These are phyloP conservation scores for Corvus hawaiiensis DNA, from an alignment of 2,113 vertebrate species.

Conservation along the genomic window DNA sequence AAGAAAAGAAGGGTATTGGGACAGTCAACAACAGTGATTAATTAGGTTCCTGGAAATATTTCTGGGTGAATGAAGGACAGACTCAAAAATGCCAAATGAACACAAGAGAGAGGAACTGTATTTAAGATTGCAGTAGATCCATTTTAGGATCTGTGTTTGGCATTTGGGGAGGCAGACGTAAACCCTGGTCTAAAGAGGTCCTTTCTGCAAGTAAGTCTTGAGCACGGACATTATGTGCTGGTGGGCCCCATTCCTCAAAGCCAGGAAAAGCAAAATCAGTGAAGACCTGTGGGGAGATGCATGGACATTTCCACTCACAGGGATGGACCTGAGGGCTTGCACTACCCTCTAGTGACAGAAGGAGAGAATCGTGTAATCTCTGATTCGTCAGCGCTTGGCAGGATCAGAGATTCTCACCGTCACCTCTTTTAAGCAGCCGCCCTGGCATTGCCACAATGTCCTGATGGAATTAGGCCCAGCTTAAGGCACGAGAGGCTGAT, in stretches of 20 bases:
- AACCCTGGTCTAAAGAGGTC: background rate
- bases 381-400: background rate
- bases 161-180: background rate
- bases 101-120: background rate
- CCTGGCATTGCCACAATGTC: background rate
- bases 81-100: background rate
- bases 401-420: background rate
- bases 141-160: background rate
- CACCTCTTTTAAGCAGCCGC: background rate
- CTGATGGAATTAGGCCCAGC: background rate
- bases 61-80: background rate
- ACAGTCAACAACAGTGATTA: background rate
- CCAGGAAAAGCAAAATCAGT: background rate
- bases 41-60: slow-evolving; percentile 2
- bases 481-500: background rate
- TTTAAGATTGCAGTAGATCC: background rate
- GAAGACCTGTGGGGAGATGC: background rate
- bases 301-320: background rate
- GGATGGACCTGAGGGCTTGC: slow-evolving; percentile 12
- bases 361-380: background rate
- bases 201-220: background rate
- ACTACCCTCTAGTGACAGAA: slow-evolving; percentile 63
- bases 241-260: background rate
- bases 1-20: background rate
- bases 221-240: background rate